Percentiles rank a stretch among this genome's conserved stretches.
Conservation (phyloP, 1,140 invertebrate genomes). For the Drosophila quadrilineata region DNA sequence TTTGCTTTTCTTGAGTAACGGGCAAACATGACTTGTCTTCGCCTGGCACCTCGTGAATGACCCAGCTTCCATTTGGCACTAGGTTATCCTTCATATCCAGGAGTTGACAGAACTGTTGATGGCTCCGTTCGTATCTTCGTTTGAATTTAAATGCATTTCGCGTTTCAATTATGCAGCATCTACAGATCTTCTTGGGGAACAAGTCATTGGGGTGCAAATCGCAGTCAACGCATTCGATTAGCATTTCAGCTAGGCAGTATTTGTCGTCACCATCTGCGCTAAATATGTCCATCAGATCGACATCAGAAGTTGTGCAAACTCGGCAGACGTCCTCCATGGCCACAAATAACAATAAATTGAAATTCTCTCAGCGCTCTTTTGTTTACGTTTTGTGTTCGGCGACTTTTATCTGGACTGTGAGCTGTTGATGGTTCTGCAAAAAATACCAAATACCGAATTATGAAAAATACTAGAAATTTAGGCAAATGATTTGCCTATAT, state of each 20-base stretch:
- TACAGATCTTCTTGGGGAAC: constrained; percentile 11
- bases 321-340: constrained; percentile 17
- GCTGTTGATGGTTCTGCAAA: neutral
- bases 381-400: constrained; percentile 16
- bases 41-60: too few species aligned
- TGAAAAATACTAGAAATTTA: neutral
- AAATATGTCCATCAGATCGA: constrained; percentile 11
- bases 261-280: neutral
- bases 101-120: neutral
- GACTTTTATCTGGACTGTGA: neutral
- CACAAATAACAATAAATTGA: too few species aligned
- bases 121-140: constrained; percentile 4
- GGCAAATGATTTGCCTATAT: neutral
- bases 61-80: too few species aligned
- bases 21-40: too few species aligned
- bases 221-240: constrained; percentile 10
- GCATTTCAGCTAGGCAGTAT: constrained; percentile 17
- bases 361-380: too few species aligned
- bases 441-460: neutral
- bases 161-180: neutral
- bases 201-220: neutral
- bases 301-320: neutral
- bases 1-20: too few species aligned
- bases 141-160: constrained; percentile 16
- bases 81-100: neutral